Evolutionary conservation across 2,888 invertebrate genomes (phyloP).

Genomic region (Synergus umbraculus): DNA sequence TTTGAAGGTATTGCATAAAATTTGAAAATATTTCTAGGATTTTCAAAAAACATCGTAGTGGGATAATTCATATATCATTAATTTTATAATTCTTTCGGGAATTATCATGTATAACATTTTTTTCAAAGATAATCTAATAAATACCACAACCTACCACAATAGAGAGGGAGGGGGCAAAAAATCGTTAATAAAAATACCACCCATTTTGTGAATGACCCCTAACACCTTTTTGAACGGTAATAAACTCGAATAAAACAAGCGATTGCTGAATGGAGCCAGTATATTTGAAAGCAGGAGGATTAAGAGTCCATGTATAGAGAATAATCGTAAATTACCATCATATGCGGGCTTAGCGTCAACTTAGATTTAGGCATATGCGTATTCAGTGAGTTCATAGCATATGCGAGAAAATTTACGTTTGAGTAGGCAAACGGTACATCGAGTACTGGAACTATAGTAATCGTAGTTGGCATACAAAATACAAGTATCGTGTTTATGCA

Average conservation of each 20-base stretch:
- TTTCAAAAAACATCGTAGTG: too few relatives aligned
- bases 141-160: too few relatives aligned
- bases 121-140: too few relatives aligned
- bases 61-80: too few relatives aligned
- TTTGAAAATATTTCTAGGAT: too few relatives aligned
- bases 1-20: too few relatives aligned
- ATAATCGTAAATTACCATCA: constrained; percentile 27
- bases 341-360: constrained; percentile 18
- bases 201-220: too few relatives aligned
- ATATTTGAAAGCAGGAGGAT: background rate
- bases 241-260: too few relatives aligned
- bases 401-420: constrained; percentile 16
- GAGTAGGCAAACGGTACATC: constrained; percentile 26
- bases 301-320: background rate
- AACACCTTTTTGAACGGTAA: constrained; percentile 1
- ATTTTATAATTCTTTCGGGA: too few relatives aligned
- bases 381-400: background rate
- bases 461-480: background rate
- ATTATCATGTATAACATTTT: too few relatives aligned
- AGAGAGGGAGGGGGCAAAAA: too few relatives aligned
- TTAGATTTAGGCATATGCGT: constrained; percentile 9
- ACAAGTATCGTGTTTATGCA: constrained; percentile 60
- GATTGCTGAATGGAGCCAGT: background rate
- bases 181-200: too few relatives aligned
- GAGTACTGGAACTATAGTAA: background rate